Evolutionary conservation across 2,113 vertebrate species (phyloP).

Genomic region (Psephotus haematonotus): DNA sequence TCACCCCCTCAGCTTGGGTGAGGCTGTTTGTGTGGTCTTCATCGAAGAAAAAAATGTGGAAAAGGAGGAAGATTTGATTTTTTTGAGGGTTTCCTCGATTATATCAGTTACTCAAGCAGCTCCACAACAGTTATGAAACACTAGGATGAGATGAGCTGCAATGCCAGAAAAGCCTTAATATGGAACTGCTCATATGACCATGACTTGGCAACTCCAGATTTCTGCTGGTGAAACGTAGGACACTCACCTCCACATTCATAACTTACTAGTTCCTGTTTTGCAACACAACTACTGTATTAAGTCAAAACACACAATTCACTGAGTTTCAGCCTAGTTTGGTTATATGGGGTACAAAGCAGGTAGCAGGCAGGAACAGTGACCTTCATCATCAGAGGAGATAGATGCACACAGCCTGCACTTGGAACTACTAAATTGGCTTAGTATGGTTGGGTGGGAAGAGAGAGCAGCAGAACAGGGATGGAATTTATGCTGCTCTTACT

Average conservation of each 20-base stretch:
- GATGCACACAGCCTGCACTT: background rate
- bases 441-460: background rate
- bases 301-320: accelerated
- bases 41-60: background rate
- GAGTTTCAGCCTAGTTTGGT: background rate
- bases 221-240: background rate
- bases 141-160: background rate
- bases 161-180: background rate
- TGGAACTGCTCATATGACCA: background rate
- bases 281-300: background rate
- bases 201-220: background rate
- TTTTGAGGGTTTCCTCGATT: background rate
- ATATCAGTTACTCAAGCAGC: background rate
- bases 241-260: background rate
- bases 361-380: background rate
- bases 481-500: background rate
- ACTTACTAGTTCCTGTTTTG: background rate
- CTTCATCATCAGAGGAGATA: background rate
- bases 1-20: background rate
- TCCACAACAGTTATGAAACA: background rate
- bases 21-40: background rate
- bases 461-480: background rate
- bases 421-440: background rate
- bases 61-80: background rate
- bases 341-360: background rate